Conservation (phyloP, 2,113 vertebrate genomes). For the Amblyornis subalaris region DNA sequence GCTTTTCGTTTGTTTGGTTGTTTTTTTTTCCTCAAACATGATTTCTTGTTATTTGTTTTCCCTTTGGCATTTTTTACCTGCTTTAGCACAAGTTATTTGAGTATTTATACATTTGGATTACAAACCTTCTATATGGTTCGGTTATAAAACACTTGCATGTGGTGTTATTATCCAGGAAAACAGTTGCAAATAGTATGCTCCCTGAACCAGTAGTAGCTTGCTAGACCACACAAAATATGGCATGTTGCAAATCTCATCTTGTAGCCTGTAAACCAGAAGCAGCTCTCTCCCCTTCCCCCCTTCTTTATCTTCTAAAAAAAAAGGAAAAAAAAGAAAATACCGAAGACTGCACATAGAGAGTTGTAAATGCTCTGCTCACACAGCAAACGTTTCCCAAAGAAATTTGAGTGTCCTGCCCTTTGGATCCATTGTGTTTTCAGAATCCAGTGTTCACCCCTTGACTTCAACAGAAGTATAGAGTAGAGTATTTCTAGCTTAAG, state of each 20-base stretch:
- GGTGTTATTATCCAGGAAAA: slow-evolving; percentile 4
- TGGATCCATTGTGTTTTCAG: not conserved
- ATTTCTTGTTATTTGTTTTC: slow-evolving; percentile 19
- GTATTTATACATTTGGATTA: slow-evolving; percentile 7
- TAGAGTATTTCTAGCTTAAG: not conserved
- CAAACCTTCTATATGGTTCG: not conserved
- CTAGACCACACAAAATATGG: slow-evolving; percentile 47
- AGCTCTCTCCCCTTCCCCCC: not conserved
- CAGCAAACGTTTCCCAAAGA: not conserved
- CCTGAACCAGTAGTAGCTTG: slow-evolving; percentile 44
- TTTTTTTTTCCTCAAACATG: not conserved
- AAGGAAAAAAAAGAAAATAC: not conserved
- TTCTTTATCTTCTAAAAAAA: slow-evolving; percentile 28
- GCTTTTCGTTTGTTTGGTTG: not conserved
- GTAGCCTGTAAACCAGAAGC: slow-evolving; percentile 42
- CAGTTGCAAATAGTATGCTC: slow-evolving; percentile 55
- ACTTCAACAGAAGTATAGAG: not conserved
- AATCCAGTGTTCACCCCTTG: not conserved
- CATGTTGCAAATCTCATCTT: slow-evolving; percentile 38
- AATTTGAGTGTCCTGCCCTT: not conserved
- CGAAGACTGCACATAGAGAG: not conserved
- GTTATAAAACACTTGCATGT: not conserved
- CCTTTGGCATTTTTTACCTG: slow-evolving; percentile 15
- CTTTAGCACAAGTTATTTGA: not conserved
- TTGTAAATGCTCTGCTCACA: not conserved